Evolutionary conservation across 2,797 vertebrate genomes (phyloP).

Genomic region (Yasuhikotakia modesta): DNA sequence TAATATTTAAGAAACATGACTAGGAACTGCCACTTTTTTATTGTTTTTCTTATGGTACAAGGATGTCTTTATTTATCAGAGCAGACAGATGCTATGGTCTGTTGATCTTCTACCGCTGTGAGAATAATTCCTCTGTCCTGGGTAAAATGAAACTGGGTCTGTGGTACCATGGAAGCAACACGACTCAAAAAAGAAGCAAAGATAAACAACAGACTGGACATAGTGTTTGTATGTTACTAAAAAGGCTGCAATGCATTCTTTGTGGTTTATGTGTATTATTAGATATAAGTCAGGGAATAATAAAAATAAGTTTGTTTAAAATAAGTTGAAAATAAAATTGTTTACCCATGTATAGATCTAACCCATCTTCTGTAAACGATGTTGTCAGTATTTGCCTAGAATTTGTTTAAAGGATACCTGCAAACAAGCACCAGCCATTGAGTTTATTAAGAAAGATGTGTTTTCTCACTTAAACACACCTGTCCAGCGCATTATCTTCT

Average conservation of each 20-base stretch:
- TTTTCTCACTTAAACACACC: not conserved
- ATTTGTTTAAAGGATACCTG: not conserved
- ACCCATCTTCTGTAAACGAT: too few relatives aligned
- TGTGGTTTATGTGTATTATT: not conserved
- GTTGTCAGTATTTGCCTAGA: not conserved
- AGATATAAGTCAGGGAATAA: too few relatives aligned
- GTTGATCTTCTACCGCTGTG: conserved; percentile 9
- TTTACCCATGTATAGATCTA: too few relatives aligned
- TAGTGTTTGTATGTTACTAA: not conserved
- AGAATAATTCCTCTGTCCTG: conserved; percentile 20
- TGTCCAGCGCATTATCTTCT: too few relatives aligned
- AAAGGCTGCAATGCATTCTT: not conserved
- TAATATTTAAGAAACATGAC: not conserved
- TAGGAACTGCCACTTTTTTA: not conserved
- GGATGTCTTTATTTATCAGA: conserved; percentile 11
- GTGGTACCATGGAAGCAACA: conserved; percentile 5
- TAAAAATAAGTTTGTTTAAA: too few relatives aligned
- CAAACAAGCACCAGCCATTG: not conserved
- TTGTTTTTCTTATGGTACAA: not conserved
- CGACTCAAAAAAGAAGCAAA: conserved; percentile 21
- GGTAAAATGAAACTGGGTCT: conserved; percentile 9
- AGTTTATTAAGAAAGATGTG: not conserved
- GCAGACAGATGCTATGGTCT: not conserved
- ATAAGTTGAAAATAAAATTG: too few relatives aligned
- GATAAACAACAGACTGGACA: not conserved